phyloP scores from a whole-genome alignment of 2,797 vertebrate species.

The Euphonia xanthogaster region DNA sequence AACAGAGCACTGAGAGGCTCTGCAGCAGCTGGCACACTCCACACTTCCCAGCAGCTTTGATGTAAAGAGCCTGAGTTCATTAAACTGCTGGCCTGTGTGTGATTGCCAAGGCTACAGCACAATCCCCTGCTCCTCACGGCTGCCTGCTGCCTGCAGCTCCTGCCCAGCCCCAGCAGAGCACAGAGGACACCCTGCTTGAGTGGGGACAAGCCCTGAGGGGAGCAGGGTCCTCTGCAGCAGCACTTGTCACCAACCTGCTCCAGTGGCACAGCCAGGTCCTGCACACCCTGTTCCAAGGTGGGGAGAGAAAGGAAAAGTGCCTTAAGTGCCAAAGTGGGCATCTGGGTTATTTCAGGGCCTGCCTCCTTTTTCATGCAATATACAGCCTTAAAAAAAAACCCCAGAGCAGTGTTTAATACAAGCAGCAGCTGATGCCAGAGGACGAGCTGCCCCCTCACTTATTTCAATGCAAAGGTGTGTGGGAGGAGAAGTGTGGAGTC shows the following conservation, averaged over 20 bases:
- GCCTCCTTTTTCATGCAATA: not conserved
- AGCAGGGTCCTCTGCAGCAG: not conserved
- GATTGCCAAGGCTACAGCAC: not conserved
- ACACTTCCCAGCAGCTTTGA: not conserved
- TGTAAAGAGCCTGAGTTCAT: not conserved
- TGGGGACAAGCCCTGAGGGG: fast-evolving
- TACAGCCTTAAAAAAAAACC: not conserved
- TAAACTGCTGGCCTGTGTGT: not conserved
- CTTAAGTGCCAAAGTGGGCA: not conserved
- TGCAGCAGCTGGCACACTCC: not conserved
- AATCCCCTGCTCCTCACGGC: not conserved
- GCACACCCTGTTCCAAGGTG: not conserved
- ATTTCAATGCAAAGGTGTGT: not conserved
- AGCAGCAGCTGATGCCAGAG: not conserved
- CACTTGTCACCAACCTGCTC: not conserved
- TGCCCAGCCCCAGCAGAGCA: not conserved
- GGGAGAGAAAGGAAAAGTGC: not conserved
- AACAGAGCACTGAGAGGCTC: not conserved
- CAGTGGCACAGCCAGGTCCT: not conserved
- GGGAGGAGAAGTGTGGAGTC: not conserved
- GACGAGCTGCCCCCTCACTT: not conserved
- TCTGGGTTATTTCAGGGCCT: not conserved
- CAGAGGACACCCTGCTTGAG: fast-evolving
- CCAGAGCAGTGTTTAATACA: not conserved
- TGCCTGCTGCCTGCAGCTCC: not conserved